Evolutionary conservation across 2,797 vertebrate genomes (phyloP).

Genomic region (Thalassophryne amazonica): DNA sequence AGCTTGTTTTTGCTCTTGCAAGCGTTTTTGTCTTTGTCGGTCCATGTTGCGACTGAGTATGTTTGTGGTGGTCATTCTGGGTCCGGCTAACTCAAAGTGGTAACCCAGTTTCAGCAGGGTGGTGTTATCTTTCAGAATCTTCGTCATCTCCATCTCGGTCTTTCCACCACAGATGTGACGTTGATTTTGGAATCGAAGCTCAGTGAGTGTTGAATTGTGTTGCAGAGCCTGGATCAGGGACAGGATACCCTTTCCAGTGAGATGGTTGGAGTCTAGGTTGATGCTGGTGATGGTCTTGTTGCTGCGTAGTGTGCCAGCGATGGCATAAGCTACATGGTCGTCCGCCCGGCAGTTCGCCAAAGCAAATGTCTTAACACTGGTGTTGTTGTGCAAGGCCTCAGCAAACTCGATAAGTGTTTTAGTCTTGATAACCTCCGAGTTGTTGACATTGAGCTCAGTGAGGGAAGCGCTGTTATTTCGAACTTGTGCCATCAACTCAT

Average conservation of each 20-base stretch:
- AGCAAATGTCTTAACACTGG: conserved; percentile 84
- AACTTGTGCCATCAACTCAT: conserved; percentile 89
- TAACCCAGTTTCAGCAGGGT: conserved; percentile 95
- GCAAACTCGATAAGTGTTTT: conserved; percentile 93
- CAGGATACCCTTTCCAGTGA: conserved; percentile 93
- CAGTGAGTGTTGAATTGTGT: conserved; percentile 88
- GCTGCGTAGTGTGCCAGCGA: conserved; percentile 85
- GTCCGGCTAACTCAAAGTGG: conserved; percentile 94
- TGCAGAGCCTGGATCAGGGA: conserved; percentile 90
- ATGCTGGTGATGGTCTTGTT: conserved; percentile 91
- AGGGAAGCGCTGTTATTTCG: conserved; percentile 83
- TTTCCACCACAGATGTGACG: conserved; percentile 96
- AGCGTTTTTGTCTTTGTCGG: conserved; percentile 89
- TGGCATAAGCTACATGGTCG: conserved; percentile 93
- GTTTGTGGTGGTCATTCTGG: conserved; percentile 95
- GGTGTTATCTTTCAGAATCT: conserved; percentile 92
- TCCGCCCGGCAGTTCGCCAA: conserved; percentile 94
- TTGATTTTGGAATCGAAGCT: conserved; percentile 98
- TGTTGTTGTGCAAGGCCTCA: conserved; percentile 88
- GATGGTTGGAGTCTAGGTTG: conserved; percentile 97
- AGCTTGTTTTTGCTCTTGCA: conserved; percentile 91
- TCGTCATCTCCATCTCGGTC: conserved; percentile 97
- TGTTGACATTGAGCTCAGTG: conserved; percentile 92
- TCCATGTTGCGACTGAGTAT: conserved; percentile 98
- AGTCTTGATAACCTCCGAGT: conserved; percentile 92